phyloP scores from a whole-genome alignment of 2,797 vertebrate genomes.

The Microctenopoma stevenorrisi region DNA sequence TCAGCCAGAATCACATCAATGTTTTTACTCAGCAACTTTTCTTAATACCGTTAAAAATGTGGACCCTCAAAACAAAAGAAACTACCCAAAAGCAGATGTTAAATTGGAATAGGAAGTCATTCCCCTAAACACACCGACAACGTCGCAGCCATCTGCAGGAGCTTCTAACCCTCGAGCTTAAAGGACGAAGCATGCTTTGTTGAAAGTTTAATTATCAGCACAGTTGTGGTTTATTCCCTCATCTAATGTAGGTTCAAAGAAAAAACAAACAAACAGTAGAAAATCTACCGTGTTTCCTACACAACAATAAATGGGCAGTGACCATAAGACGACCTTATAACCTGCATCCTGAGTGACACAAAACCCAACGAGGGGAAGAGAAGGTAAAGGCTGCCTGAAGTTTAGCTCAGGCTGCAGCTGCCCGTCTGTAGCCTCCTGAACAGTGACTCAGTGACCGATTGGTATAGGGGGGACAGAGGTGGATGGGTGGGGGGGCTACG shows the following conservation, averaged over 20 bases:
- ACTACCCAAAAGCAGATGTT: constrained; percentile 36
- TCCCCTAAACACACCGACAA: constrained; percentile 29
- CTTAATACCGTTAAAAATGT: constrained; percentile 2
- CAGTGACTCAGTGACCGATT: constrained; percentile 24
- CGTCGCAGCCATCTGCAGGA: constrained; percentile 30
- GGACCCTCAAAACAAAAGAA: neutral
- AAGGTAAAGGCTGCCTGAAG: constrained; percentile 27
- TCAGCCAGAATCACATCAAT: neutral
- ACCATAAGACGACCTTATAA: constrained; percentile 52
- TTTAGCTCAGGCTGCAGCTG: constrained; percentile 23
- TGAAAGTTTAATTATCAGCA: no score
- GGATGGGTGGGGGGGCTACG: constrained; percentile 31
- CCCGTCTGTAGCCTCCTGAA: constrained; percentile 26
- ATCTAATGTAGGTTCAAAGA: no score
- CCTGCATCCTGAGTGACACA: constrained; percentile 31
- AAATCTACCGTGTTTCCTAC: no score
- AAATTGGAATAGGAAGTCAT: constrained; percentile 41
- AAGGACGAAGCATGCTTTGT: neutral
- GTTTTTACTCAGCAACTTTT: neutral
- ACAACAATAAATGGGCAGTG: constrained; percentile 3
- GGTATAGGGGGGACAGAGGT: constrained; percentile 1
- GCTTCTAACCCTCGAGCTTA: constrained; percentile 17
- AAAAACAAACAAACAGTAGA: no score
- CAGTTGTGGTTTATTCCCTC: no score
- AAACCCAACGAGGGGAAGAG: constrained; percentile 42